Base-by-base conservation (phyloP, 2,113 vertebrate genomes). In the Lepisosteus osseus region DNA sequence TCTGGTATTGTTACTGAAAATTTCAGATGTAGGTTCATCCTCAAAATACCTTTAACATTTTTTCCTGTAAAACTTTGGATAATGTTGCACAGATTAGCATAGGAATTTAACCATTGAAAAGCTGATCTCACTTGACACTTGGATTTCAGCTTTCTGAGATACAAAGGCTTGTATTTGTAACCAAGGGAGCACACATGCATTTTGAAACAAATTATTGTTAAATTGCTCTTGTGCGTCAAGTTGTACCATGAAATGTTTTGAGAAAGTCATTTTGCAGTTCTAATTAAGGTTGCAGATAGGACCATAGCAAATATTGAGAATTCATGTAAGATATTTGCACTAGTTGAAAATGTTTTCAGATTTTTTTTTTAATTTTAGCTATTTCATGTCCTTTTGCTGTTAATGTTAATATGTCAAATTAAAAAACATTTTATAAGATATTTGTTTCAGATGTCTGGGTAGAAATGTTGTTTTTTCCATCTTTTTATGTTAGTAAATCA, bases 251-350 rank as follows among this genome's bases (percentile, higher is more conserved):
- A 78, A 75, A 84, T 80, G 76, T 84, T 89, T 79, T 82, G 72
- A 61, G 73, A 69, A 78, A 86, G 75, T 86, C 77, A 77, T 88
- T 89, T 89, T 82, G 81, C 86, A 85, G 80, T 84, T 86, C 79
- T 82, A 83, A 93, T 87, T 90, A 90, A 82, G 78, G 77, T 77
- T 84, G 80, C 84, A 73, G 74, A 66, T 87, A 89, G 84, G 77
- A 88, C 83, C 84, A 88, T 83, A 85, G 85, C 82, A 81, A 76
- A 77, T 86, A 88, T 90, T 82, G 87, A 90, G 86, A 80, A 89
- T 89, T 85, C 73, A 89, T 90, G 86, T 87, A 86, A 74, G 77
- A 87, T 89, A 87, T 90, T 90, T 90, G 87, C 86, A 90, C 84
- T 86, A 87, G 89, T 85, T 77, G 68, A 82, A 85, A 83, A 68